Conservation (phyloP, 2,888 invertebrate genomes). For the Ypsolopha scabrella region DNA sequence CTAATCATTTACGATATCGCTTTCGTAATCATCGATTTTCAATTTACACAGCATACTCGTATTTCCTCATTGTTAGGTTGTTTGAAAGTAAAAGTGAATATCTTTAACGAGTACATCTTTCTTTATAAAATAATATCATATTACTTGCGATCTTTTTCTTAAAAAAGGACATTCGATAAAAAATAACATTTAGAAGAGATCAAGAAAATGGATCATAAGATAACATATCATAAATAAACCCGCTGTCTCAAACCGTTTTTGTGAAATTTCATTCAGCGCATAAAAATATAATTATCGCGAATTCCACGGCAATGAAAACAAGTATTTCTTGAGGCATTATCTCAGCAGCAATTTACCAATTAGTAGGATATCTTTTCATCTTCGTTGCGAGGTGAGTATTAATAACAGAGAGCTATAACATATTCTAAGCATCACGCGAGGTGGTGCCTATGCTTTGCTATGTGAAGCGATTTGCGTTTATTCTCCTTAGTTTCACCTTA, state of each 20-base stretch:
- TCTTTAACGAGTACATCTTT: too few relatives aligned
- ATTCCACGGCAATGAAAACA: conserved; percentile 1
- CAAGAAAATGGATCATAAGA: too few relatives aligned
- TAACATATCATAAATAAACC: too few relatives aligned
- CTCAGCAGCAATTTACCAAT: background rate
- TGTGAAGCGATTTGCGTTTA: conserved; percentile 2
- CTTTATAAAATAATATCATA: too few relatives aligned
- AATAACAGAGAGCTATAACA: background rate
- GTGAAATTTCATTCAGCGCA: background rate
- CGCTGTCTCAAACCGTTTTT: too few relatives aligned
- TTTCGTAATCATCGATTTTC: background rate
- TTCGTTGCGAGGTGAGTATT: background rate
- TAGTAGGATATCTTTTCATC: conserved; percentile 3
- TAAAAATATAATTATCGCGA: background rate
- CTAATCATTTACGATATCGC: background rate
- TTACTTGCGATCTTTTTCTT: too few relatives aligned
- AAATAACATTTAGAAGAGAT: too few relatives aligned
- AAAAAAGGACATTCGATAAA: too few relatives aligned
- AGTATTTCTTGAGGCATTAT: background rate
- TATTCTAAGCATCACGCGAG: conserved; percentile 3
- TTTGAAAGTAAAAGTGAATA: too few relatives aligned
- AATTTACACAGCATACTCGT: too few relatives aligned
- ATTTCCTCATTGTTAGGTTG: too few relatives aligned
- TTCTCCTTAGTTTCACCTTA: conserved; percentile 6
- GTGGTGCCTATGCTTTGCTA: background rate